Evolutionary conservation across 30 jellyfish, hydroid and myxozoan genomes (phyloP).

Genomic region (Aurelia sp.): DNA sequence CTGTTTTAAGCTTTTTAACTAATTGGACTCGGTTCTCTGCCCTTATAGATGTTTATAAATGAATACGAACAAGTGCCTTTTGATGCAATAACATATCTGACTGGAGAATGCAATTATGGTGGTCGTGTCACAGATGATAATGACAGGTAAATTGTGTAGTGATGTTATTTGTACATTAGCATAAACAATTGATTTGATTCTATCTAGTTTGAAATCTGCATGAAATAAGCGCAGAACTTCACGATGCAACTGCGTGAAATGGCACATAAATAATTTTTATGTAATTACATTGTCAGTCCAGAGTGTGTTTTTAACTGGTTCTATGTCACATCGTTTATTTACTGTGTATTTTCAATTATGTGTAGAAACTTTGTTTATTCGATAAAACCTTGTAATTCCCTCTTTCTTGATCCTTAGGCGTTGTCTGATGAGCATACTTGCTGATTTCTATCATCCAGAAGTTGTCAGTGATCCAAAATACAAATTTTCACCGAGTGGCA

Average conservation of each 20-base stretch:
- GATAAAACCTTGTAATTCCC: no score
- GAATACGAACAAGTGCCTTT: slow-evolving; percentile 93
- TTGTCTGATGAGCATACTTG: slow-evolving; percentile 91
- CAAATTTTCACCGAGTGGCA: slow-evolving; percentile 95
- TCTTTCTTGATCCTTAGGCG: slow-evolving; percentile 63
- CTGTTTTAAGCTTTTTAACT: no score
- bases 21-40: neutral
- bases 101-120: slow-evolving; percentile 98
- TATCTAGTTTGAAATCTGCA: no score
- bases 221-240: no score
- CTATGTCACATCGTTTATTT: no score
- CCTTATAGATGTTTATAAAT: slow-evolving; percentile 86
- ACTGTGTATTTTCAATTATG: no score
- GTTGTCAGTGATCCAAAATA: slow-evolving; percentile 87
- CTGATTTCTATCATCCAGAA: slow-evolving; percentile 87
- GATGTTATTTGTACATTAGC: neutral
- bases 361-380: no score
- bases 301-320: no score
- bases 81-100: slow-evolving; percentile 91
- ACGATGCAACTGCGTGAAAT: no score
- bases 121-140: slow-evolving; percentile 97
- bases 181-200: no score
- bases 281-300: no score
- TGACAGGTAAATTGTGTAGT: slow-evolving; percentile 66
- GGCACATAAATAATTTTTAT: no score